phyloP scores from a whole-genome alignment of 2,113 vertebrate species.

The Hepsetus odoe region DNA sequence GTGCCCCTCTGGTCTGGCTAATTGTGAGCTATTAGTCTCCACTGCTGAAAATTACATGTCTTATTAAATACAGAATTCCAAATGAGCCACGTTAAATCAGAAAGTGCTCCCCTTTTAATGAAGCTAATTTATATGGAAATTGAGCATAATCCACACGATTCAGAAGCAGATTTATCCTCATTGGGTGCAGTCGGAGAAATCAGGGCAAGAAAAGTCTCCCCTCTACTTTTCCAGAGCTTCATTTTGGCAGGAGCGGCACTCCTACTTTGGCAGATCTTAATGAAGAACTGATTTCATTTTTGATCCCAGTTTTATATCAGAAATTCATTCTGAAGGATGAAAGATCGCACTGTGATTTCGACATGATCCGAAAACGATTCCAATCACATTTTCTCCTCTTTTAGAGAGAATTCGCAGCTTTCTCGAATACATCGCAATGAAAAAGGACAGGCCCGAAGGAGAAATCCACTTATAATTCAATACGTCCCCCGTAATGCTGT shows the following conservation, averaged over 20 bases:
- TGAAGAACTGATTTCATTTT: neutral
- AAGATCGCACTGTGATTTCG: too few relatives aligned
- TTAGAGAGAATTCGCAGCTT: too few relatives aligned
- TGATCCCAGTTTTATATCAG: neutral
- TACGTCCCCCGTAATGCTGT: too few relatives aligned
- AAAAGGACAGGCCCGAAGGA: too few relatives aligned
- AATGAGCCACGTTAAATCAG: conserved; percentile 81
- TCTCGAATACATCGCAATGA: too few relatives aligned
- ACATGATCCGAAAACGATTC: too few relatives aligned
- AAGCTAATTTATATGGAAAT: conserved; percentile 85
- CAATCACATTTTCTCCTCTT: too few relatives aligned
- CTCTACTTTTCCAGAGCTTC: conserved; percentile 17
- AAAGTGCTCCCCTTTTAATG: conserved; percentile 80
- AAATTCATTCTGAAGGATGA: neutral
- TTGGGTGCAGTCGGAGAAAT: conserved; percentile 62
- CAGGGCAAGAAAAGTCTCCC: conserved; percentile 39
- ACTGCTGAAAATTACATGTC: conserved; percentile 78
- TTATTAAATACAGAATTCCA: conserved; percentile 83
- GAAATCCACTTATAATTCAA: too few relatives aligned
- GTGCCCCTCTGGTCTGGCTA: conserved; percentile 59
- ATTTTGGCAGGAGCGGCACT: neutral
- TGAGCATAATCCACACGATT: conserved; percentile 75
- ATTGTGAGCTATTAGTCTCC: conserved; percentile 80
- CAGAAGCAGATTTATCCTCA: conserved; percentile 70
- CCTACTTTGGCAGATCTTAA: neutral